Percentiles rank a stretch among this genome's conserved stretches.
Evolutionary conservation across 2,888 invertebrate genomes (phyloP).

Genomic region (Brachyptera putata): DNA sequence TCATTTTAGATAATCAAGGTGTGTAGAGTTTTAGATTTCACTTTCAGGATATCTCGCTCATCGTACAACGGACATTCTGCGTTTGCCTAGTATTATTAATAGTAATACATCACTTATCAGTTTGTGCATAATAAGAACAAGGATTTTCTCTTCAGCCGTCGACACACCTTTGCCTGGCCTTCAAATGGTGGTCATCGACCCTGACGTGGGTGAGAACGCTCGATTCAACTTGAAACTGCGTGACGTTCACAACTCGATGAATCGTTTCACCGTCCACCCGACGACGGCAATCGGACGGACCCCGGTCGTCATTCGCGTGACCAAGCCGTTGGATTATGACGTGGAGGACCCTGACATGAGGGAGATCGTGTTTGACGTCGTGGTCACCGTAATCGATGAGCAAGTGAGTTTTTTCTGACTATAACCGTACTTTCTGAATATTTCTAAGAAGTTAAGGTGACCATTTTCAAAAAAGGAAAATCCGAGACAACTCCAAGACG

Average conservation of each 20-base stretch:
- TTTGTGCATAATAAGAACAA: too few relatives aligned
- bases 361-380: slow-evolving; percentile 62
- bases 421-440: too few relatives aligned
- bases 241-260: slow-evolving; percentile 56
- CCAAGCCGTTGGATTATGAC: slow-evolving; percentile 67
- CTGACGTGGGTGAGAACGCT: slow-evolving; percentile 69
- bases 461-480: too few relatives aligned
- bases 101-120: too few relatives aligned
- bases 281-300: slow-evolving; percentile 65
- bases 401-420: slow-evolving; percentile 44
- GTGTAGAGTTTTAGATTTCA: too few relatives aligned
- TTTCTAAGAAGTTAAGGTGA: too few relatives aligned
- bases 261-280: slow-evolving; percentile 61
- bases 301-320: slow-evolving; percentile 67
- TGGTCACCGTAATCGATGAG: slow-evolving; percentile 53
- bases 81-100: too few relatives aligned
- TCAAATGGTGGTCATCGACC: slow-evolving; percentile 68
- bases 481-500: too few relatives aligned
- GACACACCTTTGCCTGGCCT: slow-evolving; percentile 52
- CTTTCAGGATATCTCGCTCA: too few relatives aligned
- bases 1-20: too few relatives aligned
- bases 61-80: too few relatives aligned
- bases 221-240: slow-evolving; percentile 60
- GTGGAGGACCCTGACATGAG: slow-evolving; percentile 56
- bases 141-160: slow-evolving; percentile 38